A percentile compares a stretch with the other conserved stretches of the same genome.
Conservation (phyloP, 92 coral and sea anemone species). For the Siderastrea siderea region DNA sequence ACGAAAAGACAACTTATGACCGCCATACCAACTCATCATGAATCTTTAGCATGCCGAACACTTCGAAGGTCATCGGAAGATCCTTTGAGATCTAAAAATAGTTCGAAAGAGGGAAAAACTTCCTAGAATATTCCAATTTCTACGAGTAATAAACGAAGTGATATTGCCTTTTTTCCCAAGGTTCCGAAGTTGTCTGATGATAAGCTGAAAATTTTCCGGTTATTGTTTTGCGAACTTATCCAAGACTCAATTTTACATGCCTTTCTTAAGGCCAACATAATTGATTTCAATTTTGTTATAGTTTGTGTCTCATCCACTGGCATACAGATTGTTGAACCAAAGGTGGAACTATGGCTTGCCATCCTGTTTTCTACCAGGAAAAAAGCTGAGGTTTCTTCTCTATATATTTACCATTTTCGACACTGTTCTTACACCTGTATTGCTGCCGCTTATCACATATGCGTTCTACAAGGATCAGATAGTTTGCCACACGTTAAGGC, state of each 20-base stretch:
- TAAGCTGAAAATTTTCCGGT: background rate
- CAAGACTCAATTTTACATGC: too few species aligned
- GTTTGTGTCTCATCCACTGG: conserved; percentile 48
- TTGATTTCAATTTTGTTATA: background rate
- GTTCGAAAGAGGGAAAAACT: too few species aligned
- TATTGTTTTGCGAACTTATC: background rate
- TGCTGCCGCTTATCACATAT: conserved; percentile 28
- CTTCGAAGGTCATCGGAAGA: too few species aligned
- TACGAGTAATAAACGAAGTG: too few species aligned
- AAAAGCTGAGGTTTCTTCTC: conserved; percentile 10
- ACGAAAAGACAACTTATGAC: too few species aligned
- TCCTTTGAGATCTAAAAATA: too few species aligned
- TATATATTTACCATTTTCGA: conserved; percentile 29
- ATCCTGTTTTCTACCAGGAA: conserved; percentile 3
- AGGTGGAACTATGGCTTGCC: conserved; percentile 54
- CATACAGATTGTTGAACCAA: conserved; percentile 29
- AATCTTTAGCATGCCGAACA: too few species aligned
- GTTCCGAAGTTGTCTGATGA: too few species aligned
- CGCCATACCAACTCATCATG: too few species aligned
- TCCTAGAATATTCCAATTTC: too few species aligned
- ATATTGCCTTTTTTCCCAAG: too few species aligned
- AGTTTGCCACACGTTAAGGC: background rate
- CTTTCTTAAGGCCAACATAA: background rate
- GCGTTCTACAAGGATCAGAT: conserved; percentile 38
- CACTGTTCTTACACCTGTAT: conserved; percentile 26